Percentiles rank a stretch among this genome's conserved stretches.
These are phyloP conservation scores for Oreochromis mossambicus DNA, from an alignment of 2,797 vertebrate genomes.

Conservation along the genomic window DNA sequence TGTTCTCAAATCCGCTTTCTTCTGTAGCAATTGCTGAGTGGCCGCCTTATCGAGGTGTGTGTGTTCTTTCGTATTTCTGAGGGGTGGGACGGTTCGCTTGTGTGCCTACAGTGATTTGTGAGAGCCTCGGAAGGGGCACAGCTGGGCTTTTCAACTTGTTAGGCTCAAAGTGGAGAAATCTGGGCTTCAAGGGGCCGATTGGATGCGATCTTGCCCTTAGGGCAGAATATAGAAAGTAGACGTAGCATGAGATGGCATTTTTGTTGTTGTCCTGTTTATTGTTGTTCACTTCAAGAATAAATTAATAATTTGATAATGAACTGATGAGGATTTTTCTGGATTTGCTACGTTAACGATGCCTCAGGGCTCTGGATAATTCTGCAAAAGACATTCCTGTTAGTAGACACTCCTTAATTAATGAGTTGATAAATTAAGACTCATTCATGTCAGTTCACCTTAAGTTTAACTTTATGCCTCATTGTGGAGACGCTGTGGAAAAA, in stretches of 20 bases:
- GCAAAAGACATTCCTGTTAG: neutral
- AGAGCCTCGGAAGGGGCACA: neutral
- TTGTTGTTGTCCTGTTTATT: neutral
- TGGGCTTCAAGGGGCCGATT: slow-evolving; percentile 18
- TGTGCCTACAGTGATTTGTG: neutral
- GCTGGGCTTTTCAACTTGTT: slow-evolving; percentile 24
- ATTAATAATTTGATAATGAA: neutral
- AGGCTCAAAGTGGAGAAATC: neutral
- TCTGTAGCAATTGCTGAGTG: slow-evolving; percentile 14
- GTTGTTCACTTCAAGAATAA: neutral
- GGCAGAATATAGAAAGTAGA: neutral
- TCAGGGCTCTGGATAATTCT: neutral
- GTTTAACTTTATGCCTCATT: neutral
- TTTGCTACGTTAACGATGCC: neutral
- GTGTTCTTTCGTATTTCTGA: slow-evolving; percentile 10
- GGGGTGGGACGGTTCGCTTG: neutral
- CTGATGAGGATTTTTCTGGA: neutral
- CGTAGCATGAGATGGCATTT: neutral
- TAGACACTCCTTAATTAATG: neutral
- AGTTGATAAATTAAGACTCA: neutral
- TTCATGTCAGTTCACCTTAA: neutral
- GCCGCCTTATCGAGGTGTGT: slow-evolving; percentile 11
- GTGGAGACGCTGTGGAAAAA: neutral
- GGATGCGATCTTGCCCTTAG: neutral
- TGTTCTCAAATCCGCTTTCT: slow-evolving; percentile 28